phyloP scores from a whole-genome alignment of 2,888 invertebrate genomes.

The Ornithoptera alexandrae region DNA sequence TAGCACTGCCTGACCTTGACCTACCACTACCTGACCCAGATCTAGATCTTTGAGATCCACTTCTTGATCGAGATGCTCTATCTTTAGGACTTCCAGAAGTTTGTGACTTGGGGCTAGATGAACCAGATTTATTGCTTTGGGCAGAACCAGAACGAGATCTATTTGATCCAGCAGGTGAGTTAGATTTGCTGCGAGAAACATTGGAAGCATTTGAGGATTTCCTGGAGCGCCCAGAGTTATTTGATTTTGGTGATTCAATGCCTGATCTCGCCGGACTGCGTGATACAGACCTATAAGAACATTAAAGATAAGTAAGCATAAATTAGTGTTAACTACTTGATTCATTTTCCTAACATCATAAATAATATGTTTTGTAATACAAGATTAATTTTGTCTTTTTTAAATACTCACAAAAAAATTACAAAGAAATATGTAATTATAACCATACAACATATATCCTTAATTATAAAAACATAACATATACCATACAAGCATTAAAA shows the following conservation, averaged over 20 bases:
- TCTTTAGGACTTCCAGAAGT: constrained; percentile 64
- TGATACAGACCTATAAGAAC: constrained; percentile 62
- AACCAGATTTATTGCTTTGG: constrained; percentile 71
- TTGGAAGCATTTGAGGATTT: constrained; percentile 63
- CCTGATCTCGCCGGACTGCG: constrained; percentile 65
- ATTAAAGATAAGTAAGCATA: not conserved
- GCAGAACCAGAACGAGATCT: constrained; percentile 63
- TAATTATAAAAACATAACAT: too few relatives aligned
- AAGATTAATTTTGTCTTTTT: too few relatives aligned
- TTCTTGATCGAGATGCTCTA: constrained; percentile 57
- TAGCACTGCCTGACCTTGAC: constrained; percentile 46
- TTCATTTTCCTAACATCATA: not conserved
- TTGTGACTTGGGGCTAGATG: constrained; percentile 67
- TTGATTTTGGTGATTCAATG: constrained; percentile 71
- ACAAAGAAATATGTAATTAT: too few relatives aligned
- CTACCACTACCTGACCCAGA: constrained; percentile 54
- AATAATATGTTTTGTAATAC: too few relatives aligned
- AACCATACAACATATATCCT: too few relatives aligned
- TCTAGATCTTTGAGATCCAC: constrained; percentile 51
- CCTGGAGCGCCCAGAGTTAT: constrained; percentile 54
- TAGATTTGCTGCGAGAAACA: constrained; percentile 69
- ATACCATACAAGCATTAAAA: too few relatives aligned
- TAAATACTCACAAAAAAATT: too few relatives aligned
- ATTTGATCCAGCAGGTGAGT: constrained; percentile 65
- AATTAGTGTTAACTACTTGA: not conserved